Evolutionary conservation across 2,113 vertebrate genomes (phyloP).

Genomic region (Dipodomys ordii): DNA sequence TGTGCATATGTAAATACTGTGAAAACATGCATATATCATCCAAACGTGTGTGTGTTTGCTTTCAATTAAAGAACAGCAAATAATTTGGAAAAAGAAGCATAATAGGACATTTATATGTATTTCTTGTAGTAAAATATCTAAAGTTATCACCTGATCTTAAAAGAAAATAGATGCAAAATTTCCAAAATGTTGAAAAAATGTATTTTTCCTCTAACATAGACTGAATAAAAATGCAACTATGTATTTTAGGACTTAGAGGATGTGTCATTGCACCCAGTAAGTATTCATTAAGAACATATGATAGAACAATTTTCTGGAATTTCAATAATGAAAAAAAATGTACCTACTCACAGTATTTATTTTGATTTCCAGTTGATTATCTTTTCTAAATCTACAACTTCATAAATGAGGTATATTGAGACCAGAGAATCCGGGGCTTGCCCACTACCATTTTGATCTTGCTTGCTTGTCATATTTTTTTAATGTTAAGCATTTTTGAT

Average conservation of each 20-base stretch:
- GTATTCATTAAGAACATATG: not conserved
- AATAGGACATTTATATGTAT: not conserved
- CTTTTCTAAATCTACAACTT: not conserved
- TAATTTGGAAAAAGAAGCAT: not conserved
- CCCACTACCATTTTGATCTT: not conserved
- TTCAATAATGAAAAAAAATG: not conserved
- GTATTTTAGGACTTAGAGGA: not conserved
- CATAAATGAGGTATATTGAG: not conserved
- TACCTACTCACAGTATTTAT: not conserved
- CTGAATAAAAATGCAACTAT: not conserved
- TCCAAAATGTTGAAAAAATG: not conserved
- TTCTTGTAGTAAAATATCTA: not conserved
- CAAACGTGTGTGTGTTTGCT: not conserved
- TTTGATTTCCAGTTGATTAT: not conserved
- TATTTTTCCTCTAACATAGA: not conserved
- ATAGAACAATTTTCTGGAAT: not conserved
- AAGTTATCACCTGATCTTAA: not conserved
- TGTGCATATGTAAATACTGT: not conserved
- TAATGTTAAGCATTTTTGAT: slow-evolving; percentile 37
- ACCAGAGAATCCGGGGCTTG: not conserved
- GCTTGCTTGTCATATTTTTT: slow-evolving; percentile 53
- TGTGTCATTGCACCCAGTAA: not conserved
- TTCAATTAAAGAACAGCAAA: not conserved
- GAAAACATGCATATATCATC: not conserved
- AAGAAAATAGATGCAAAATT: not conserved